Evolutionary conservation across 2,888 invertebrate species (phyloP), one percentile per base, ranked within the genome.

Genomic region (Drosophila phalerata): DNA sequence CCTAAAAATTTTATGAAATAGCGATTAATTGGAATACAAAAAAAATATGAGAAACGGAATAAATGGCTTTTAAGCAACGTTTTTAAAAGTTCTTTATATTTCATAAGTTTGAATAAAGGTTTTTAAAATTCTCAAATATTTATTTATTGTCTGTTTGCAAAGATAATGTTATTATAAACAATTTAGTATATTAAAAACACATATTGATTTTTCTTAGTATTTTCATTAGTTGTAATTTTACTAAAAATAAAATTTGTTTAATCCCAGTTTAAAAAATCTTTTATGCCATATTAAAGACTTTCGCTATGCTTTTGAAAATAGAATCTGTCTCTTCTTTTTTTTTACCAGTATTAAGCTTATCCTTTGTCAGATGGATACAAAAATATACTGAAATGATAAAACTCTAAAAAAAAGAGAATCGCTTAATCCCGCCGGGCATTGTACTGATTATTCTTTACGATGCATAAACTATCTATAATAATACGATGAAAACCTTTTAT

Each of bases 401-500:
- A 28, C 28, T 28, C 28, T 8, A 28, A 8, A 28, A 3, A 32
- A 28, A 63, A 34, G 15, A 38, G 13, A 38, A 45, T 47, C 15
- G 8, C 32, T 65, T 56, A 48, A 65, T 65, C 28, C 47, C 30
- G n/a, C 5, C 22, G 15, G 32, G 30, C 55, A 32, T 55, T 55
- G 11, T 11, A 22, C 42, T 56, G 56, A 73, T 51, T 55, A 48
- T 73, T 61, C 56, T 49, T 61, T 61, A 45, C 57, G 61, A 49
- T 42, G 48, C 53, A 57, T 73, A 53, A 49, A 67, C 43, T 28
- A 68, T 74, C 56, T 64, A 58, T 51, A 62, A 58, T 75, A 80
- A 80, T 58, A 30, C 22, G 15, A 8, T 47, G 40, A 28, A 57
- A 37, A 53, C 25, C 22, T 52, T 37, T 47, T 48, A 38, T 45